Evolutionary conservation across 2,113 vertebrate species (phyloP).

Genomic region (Antechinus flavipes): DNA sequence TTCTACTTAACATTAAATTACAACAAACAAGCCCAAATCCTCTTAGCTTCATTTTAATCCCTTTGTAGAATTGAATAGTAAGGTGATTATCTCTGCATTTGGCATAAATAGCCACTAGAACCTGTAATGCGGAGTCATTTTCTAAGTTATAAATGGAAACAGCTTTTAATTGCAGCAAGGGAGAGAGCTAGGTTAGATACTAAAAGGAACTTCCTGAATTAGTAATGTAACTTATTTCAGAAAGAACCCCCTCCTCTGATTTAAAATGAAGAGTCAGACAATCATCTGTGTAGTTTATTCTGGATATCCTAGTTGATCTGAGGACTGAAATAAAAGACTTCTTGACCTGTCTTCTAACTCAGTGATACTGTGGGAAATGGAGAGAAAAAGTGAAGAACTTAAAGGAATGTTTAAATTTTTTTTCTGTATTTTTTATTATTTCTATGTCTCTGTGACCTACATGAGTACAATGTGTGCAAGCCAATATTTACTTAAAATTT

Average conservation of each 20-base stretch:
- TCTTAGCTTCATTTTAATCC: conserved; percentile 63
- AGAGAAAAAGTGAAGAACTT: too few relatives aligned
- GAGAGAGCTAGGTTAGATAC: conserved; percentile 19
- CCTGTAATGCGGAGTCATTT: conserved; percentile 38
- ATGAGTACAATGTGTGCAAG: too few relatives aligned
- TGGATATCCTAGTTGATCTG: not conserved
- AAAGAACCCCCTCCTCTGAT: not conserved
- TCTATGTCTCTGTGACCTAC: too few relatives aligned
- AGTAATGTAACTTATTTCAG: not conserved
- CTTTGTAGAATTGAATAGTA: conserved; percentile 51
- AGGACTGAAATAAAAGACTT: not conserved
- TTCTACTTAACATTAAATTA: conserved; percentile 45
- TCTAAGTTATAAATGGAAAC: not conserved
- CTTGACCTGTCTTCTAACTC: not conserved
- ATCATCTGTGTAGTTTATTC: not conserved
- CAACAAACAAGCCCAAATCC: conserved; percentile 56
- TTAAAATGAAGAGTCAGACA: not conserved
- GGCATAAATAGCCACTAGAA: conserved; percentile 51
- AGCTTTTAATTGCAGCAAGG: not conserved
- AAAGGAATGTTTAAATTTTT: too few relatives aligned
- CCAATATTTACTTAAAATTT: too few relatives aligned
- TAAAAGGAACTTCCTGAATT: conserved; percentile 30
- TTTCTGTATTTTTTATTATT: too few relatives aligned
- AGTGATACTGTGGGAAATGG: not conserved
- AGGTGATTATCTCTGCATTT: conserved; percentile 53